Evolutionary conservation across 2,888 invertebrate species (phyloP).

Genomic region (Trissolcus brochymenae): DNA sequence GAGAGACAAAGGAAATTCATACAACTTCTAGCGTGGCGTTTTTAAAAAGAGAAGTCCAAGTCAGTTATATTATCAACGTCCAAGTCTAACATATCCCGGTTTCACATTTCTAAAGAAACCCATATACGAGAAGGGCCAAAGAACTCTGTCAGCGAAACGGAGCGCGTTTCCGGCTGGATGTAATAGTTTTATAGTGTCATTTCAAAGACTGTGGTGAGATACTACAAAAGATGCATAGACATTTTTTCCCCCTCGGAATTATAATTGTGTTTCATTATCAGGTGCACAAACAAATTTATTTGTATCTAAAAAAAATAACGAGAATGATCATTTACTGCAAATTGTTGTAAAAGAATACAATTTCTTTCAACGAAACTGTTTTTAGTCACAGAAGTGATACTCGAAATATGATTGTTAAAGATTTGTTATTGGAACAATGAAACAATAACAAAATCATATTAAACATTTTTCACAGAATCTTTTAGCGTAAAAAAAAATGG

Average conservation of each 20-base stretch:
- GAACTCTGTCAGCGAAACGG: slow-evolving; percentile 57
- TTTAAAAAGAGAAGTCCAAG: slow-evolving; percentile 17
- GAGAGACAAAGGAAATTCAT: slow-evolving; percentile 33
- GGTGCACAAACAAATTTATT: no score
- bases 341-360: no score
- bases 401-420: no score
- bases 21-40: slow-evolving; percentile 19
- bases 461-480: no score
- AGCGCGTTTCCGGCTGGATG: slow-evolving; percentile 55
- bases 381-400: no score
- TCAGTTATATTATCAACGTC: slow-evolving; percentile 28
- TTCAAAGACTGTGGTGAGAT: slow-evolving; percentile 14
- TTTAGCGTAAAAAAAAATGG: no score
- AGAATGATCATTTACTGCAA: no score
- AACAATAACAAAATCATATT: no score
- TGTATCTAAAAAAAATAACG: no score
- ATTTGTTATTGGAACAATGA: no score
- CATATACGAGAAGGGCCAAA: slow-evolving; percentile 52
- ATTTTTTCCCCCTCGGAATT: not conserved
- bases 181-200: slow-evolving; percentile 30
- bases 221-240: no score
- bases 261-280: slow-evolving; percentile 1
- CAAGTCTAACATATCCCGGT: slow-evolving; percentile 46
- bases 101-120: slow-evolving; percentile 53
- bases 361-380: no score